Percentiles rank a stretch among this genome's conserved stretches.
Conservation (phyloP, 2,797 vertebrate genomes). For the Manis pentadactyla region DNA sequence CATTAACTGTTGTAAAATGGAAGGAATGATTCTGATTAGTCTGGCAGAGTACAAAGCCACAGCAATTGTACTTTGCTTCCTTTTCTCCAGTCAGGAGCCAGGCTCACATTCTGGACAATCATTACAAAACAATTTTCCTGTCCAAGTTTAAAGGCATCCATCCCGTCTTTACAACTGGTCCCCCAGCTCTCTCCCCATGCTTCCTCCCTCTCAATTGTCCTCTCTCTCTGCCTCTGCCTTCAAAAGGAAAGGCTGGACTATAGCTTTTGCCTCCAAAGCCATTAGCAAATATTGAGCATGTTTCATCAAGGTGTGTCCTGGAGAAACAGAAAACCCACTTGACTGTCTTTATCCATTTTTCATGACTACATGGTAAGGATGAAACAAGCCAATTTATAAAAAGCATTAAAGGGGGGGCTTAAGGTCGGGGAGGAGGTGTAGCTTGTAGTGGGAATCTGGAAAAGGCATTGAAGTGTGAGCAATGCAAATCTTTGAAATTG, state of each 20-base stretch:
- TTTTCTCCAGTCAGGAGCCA: background rate
- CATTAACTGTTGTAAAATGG: background rate
- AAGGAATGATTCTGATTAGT: background rate
- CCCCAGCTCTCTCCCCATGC: accelerated
- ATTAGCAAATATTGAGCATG: conserved; percentile 64
- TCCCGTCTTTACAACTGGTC: background rate
- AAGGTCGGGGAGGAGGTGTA: background rate
- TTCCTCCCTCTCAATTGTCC: background rate
- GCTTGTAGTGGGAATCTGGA: conserved; percentile 31
- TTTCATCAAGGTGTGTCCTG: conserved; percentile 58
- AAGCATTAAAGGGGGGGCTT: conserved; percentile 32
- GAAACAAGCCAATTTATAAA: conserved; percentile 63
- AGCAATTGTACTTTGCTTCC: background rate
- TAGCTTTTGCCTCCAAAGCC: conserved; percentile 53
- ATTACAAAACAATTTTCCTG: background rate
- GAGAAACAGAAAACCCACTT: conserved; percentile 45
- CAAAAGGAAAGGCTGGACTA: conserved; percentile 32
- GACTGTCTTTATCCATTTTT: conserved; percentile 61
- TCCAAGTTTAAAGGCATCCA: background rate
- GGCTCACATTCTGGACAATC: background rate
- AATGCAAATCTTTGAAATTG: conserved; percentile 60
- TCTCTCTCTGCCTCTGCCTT: background rate
- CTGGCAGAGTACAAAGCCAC: background rate
- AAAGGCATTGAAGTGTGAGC: conserved; percentile 27
- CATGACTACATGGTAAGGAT: conserved; percentile 47